Conservation (phyloP, 2,797 vertebrate species). For the Cyclopterus lumpus region DNA sequence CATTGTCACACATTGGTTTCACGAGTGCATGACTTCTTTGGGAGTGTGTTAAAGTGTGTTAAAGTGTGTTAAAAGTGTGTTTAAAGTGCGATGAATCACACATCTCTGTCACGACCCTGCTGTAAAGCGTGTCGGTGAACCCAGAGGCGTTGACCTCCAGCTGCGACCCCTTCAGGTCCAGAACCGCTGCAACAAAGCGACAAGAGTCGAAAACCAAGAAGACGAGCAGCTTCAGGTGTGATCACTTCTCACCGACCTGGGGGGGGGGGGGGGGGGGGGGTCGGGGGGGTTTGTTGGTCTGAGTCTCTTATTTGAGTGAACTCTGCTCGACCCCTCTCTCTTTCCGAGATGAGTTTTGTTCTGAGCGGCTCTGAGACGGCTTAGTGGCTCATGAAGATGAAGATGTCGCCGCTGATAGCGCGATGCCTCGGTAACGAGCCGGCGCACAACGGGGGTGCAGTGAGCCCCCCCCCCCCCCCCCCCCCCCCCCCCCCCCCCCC, state of each 20-base stretch:
- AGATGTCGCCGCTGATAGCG: constrained; percentile 41
- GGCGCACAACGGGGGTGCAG: constrained; percentile 34
- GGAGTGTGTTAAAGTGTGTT: background rate
- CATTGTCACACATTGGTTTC: too few species aligned
- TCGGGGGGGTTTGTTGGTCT: background rate
- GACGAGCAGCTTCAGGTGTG: background rate
- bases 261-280: too few species aligned
- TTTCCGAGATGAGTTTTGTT: constrained; percentile 25
- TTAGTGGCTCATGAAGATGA: constrained; percentile 21
- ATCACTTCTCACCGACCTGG: too few species aligned
- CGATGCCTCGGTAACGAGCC: constrained; percentile 29
- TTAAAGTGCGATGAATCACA: constrained; percentile 1
- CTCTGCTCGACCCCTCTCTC: constrained; percentile 4
- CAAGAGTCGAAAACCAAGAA: too few species aligned
- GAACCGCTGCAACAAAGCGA: background rate
- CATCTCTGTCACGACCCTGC: background rate
- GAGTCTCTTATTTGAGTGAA: constrained; percentile 29
- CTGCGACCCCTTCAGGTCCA: constrained; percentile 5
- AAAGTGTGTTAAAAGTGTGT: background rate
- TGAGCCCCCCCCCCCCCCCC: constrained; percentile 11
- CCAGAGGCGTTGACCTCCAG: background rate
- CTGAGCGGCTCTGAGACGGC: constrained; percentile 21
- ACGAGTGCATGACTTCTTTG: background rate
- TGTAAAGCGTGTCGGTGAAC: background rate
- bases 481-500: constrained; percentile 5